Evolutionary conservation across 2,113 vertebrate genomes (phyloP), one percentile per base, ranked within the genome.

Genomic region (Tautogolabrus adspersus): DNA sequence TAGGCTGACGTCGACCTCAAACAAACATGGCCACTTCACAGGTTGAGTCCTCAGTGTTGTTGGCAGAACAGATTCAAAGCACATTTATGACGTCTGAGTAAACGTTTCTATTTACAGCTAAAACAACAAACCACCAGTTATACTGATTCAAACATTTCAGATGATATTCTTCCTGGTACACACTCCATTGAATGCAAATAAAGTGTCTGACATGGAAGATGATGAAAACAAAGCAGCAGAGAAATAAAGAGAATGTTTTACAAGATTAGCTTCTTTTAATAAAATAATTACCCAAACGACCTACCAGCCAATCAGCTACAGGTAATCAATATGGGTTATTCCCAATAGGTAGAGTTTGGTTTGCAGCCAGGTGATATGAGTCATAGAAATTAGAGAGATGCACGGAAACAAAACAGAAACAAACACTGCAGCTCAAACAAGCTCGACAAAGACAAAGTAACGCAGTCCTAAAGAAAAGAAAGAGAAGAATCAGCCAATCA

Each of bases 61-160:
- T 62, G 5, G 21, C 55, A 37, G 16, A 38, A 13, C 3, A n/a
- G 37, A 15, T 64, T 30, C 51, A 1, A 65, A 57, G 26, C 37
- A n/a, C 18, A 74, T 63, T n/a, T 55, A 47, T 63, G 47, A 66
- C 18, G 26, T 37, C 38, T 57, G 8, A 34, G 38, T 34, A 71
- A 26, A 37, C 23, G 44, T 15, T 10, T 46, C 13, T 46, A 46
- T 46, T 15, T 46, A 15, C 44, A 46, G 15, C 13, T 47, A 6
- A 5, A 47, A 47, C 46, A 47, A 47, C 46, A 13, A 12, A 10
- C 10, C 10, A 16, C 15, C 46, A 47, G 13, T 6, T 47, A 47
- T 47, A 40, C 15, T 47, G 13, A 47, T 16, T 47, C 16, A 16
- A 47, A 6, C 46, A 47, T 13, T 16, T 61, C 10, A 34, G 57